Percentiles rank a stretch among this genome's conserved stretches.
Conservation (phyloP, 2,797 vertebrate species). For the Chromobotia macracanthus region DNA sequence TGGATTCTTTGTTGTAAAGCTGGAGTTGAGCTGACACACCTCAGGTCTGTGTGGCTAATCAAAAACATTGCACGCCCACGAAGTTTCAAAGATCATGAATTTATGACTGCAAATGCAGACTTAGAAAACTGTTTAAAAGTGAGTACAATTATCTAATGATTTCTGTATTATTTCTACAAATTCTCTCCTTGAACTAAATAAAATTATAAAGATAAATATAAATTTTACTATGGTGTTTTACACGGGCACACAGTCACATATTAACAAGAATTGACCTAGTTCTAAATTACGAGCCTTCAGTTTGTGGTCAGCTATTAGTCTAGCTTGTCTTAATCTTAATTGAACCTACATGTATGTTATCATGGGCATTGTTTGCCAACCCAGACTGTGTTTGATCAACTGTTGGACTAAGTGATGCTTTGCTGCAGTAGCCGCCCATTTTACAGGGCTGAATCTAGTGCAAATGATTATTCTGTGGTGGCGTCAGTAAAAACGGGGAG, state of each 20-base stretch:
- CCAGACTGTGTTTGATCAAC: neutral
- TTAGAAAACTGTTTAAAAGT: neutral
- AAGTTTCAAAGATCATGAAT: neutral
- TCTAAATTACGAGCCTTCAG: conserved; percentile 1
- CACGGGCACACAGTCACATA: neutral
- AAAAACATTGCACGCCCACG: conserved; percentile 33
- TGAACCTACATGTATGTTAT: neutral
- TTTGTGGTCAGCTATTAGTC: neutral
- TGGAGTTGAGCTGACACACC: conserved; percentile 20
- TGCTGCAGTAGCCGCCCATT: conserved; percentile 52
- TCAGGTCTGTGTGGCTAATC: conserved; percentile 18
- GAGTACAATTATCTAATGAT: neutral
- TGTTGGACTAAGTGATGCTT: conserved; percentile 4
- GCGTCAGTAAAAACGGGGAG: conserved; percentile 33
- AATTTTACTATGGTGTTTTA: neutral
- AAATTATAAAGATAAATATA: neutral
- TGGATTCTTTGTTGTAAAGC: neutral
- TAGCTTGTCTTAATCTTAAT: neutral
- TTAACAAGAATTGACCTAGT: conserved; percentile 14
- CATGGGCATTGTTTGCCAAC: neutral
- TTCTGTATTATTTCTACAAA: neutral
- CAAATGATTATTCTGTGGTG: conserved; percentile 29
- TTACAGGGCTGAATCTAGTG: neutral
- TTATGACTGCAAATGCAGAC: neutral
- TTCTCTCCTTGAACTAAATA: neutral